These are phyloP conservation scores for Ooceraea biroi DNA, from an alignment of 1,140 invertebrate species.

Conservation along the genomic window DNA sequence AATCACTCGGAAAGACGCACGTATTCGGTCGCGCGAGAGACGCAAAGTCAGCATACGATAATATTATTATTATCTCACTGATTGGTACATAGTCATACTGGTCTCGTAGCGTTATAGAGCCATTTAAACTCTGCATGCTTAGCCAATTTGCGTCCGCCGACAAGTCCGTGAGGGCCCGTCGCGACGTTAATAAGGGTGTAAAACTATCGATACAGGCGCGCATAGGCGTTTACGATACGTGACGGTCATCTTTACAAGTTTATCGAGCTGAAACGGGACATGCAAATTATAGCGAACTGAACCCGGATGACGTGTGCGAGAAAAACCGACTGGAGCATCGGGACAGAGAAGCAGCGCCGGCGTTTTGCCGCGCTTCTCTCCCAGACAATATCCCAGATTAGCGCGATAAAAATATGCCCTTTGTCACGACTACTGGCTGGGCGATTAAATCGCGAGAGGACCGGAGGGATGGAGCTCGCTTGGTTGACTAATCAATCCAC, in stretches of 20 bases:
- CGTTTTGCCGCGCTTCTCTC: conserved; percentile 31
- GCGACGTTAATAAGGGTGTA: conserved; percentile 67
- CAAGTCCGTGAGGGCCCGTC: conserved; percentile 24
- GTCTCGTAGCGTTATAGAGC: conserved; percentile 73
- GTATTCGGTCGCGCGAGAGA: neutral
- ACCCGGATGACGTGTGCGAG: conserved; percentile 52
- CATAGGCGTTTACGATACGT: conserved; percentile 72
- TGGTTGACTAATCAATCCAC: conserved; percentile 43
- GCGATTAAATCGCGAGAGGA: conserved; percentile 55
- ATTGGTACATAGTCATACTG: conserved; percentile 74
- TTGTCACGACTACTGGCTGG: conserved; percentile 23
- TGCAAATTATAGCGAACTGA: conserved; percentile 65
- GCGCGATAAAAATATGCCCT: conserved; percentile 62
- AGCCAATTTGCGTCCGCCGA: conserved; percentile 74
- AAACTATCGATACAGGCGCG: conserved; percentile 65
- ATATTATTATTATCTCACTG: conserved; percentile 71
- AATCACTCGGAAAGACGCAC: neutral
- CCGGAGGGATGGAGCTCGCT: conserved; percentile 21
- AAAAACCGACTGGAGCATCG: conserved; percentile 74
- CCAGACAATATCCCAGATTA: conserved; percentile 69
- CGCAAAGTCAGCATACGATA: conserved; percentile 43
- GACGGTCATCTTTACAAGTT: conserved; percentile 77
- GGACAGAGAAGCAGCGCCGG: conserved; percentile 48
- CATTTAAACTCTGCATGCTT: conserved; percentile 80
- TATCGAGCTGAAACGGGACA: conserved; percentile 69